These are phyloP conservation scores for Cepaea nemoralis DNA, from an alignment of 1,140 invertebrate species.

Conservation along the genomic window DNA sequence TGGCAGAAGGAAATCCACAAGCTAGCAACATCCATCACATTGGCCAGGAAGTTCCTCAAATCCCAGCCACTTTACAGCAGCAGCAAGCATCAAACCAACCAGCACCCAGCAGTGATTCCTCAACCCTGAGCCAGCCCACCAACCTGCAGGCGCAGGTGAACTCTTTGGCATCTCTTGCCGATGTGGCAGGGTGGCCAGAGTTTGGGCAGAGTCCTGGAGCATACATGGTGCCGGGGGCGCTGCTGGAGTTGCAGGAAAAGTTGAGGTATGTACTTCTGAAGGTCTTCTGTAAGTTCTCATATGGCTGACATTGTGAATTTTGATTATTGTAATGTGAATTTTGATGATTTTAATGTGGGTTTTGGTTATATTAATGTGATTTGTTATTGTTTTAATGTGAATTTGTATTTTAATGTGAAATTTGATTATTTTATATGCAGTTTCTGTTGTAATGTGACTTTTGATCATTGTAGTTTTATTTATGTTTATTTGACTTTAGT, in stretches of 20 bases:
- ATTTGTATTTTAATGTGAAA: too few species aligned
- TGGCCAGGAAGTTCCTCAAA: background rate
- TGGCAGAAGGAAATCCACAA: background rate
- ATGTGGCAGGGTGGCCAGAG: background rate
- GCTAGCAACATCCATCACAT: background rate
- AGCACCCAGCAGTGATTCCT: background rate
- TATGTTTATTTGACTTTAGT: too few species aligned
- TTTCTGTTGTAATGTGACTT: too few species aligned
- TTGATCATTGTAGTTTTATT: too few species aligned
- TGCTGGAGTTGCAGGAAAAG: slow-evolving; percentile 17
- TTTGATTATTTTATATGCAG: too few species aligned
- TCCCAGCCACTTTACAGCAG: background rate
- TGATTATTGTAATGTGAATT: too few species aligned
- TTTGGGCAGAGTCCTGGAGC: background rate
- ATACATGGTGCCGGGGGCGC: background rate
- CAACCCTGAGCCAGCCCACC: background rate
- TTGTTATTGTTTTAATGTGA: too few species aligned
- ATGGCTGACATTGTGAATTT: too few species aligned
- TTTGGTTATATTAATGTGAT: too few species aligned
- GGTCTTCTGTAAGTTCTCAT: too few species aligned
- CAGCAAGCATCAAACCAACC: background rate
- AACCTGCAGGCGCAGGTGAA: background rate
- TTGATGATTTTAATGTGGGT: too few species aligned
- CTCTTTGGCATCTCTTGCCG: slow-evolving; percentile 19
- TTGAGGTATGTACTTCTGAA: slow-evolving; percentile 7